phyloP scores from a whole-genome alignment of 2,797 vertebrate genomes.

The Xiphorhynchus erythropygius region DNA sequence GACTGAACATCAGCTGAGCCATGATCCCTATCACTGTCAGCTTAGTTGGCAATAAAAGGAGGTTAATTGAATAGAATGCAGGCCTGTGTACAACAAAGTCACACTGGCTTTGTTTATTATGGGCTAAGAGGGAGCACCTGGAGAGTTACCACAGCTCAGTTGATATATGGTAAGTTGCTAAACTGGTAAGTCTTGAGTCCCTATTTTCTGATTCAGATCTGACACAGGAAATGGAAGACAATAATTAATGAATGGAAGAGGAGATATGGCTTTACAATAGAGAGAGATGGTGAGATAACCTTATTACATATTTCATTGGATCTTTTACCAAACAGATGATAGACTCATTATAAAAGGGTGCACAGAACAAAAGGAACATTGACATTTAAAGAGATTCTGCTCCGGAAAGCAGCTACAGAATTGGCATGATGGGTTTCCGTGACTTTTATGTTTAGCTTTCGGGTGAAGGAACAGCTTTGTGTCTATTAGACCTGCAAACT shows the following conservation, averaged over 20 bases:
- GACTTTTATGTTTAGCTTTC: neutral
- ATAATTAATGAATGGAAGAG: constrained; percentile 64
- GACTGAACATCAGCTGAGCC: neutral
- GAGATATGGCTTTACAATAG: constrained; percentile 52
- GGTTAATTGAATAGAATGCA: neutral
- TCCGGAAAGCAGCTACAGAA: constrained; percentile 34
- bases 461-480: neutral
- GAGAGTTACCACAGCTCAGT: constrained; percentile 11
- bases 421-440: constrained; percentile 38
- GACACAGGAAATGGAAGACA: constrained; percentile 57
- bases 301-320: constrained; percentile 51
- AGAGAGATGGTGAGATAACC: constrained; percentile 57
- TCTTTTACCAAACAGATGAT: constrained; percentile 63
- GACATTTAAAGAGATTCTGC: constrained; percentile 54
- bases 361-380: constrained; percentile 47
- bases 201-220: constrained; percentile 51
- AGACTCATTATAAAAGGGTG: constrained; percentile 51
- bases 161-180: constrained; percentile 28
- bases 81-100: neutral
- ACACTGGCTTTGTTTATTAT: neutral
- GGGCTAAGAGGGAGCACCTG: neutral
- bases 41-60: neutral
- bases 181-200: constrained; percentile 10
- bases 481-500: neutral
- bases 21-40: neutral